Evolutionary conservation across 2,113 vertebrate species (phyloP).

Genomic region (Nothobranchius furzeri): DNA sequence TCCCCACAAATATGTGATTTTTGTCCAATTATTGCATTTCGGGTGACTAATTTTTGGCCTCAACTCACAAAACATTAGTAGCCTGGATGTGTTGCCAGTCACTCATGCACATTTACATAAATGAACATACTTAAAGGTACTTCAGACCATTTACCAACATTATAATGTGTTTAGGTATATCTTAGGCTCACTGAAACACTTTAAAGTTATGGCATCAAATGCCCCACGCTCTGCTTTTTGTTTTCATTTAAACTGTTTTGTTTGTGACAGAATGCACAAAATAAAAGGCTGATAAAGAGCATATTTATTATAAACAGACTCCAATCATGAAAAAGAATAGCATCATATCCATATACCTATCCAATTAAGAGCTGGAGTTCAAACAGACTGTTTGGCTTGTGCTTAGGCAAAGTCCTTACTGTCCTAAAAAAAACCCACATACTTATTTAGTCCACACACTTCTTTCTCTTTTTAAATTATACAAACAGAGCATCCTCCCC

Average conservation of each 20-base stretch:
- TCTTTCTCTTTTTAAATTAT: constrained; percentile 34
- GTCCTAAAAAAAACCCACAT: constrained; percentile 16
- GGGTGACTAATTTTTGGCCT: not conserved
- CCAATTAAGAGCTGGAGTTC: constrained; percentile 17
- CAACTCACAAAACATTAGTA: constrained; percentile 19
- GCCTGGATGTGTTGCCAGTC: constrained; percentile 5
- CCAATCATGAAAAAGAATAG: constrained; percentile 45
- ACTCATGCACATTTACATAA: constrained; percentile 3
- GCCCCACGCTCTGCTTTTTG: constrained; percentile 29
- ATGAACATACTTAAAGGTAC: constrained; percentile 1
- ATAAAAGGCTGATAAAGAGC: constrained; percentile 42
- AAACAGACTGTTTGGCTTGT: constrained; percentile 3
- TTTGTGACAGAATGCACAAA: constrained; percentile 35
- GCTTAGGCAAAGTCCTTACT: constrained; percentile 19
- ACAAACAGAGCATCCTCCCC: constrained; percentile 28
- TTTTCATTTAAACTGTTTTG: constrained; percentile 28
- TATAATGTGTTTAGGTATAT: not conserved
- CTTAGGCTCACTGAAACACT: no score
- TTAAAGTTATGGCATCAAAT: constrained; percentile 15
- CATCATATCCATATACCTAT: constrained; percentile 13
- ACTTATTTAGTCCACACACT: constrained; percentile 22
- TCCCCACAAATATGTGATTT: constrained; percentile 4
- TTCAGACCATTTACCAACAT: not conserved
- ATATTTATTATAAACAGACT: constrained; percentile 55
- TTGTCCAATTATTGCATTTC: not conserved